phyloP scores from a whole-genome alignment of 92 coral and sea anemone genomes.

The Pocillopora meandrina region DNA sequence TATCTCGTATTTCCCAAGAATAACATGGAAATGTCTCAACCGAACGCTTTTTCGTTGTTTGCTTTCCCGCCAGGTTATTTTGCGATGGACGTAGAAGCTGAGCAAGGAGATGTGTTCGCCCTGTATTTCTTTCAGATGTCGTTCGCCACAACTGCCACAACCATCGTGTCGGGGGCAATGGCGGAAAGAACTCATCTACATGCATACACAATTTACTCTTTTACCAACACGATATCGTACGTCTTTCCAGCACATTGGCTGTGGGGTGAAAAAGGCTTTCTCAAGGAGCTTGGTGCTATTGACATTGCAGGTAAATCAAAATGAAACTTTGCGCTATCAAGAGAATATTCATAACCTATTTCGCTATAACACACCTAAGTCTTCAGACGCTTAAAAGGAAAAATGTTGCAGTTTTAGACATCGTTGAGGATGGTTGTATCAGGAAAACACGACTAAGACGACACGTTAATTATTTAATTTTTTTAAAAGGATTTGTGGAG shows the following conservation, averaged over 20 bases:
- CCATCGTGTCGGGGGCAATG: constrained; percentile 91
- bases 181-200: constrained; percentile 81
- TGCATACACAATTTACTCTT: constrained; percentile 79
- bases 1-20: no score
- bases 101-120: constrained; percentile 76
- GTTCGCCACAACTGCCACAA: constrained; percentile 88
- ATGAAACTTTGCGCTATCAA: background rate
- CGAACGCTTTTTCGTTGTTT: background rate
- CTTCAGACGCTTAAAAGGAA: background rate
- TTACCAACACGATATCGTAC: constrained; percentile 73
- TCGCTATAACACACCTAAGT: background rate
- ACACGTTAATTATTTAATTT: no score
- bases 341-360: no score
- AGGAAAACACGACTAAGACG: no score
- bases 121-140: constrained; percentile 87
- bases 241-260: constrained; percentile 91
- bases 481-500: no score
- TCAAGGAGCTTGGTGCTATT: constrained; percentile 72
- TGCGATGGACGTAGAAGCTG: constrained; percentile 69
- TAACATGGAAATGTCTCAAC: no score
- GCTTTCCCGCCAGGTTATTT: constrained; percentile 45
- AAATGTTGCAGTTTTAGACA: background rate
- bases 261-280: constrained; percentile 82
- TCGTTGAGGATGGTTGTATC: no score
- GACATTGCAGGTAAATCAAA: constrained; percentile 75